Conservation (phyloP, 2,888 invertebrate species). For the Dasypogon diadema region DNA sequence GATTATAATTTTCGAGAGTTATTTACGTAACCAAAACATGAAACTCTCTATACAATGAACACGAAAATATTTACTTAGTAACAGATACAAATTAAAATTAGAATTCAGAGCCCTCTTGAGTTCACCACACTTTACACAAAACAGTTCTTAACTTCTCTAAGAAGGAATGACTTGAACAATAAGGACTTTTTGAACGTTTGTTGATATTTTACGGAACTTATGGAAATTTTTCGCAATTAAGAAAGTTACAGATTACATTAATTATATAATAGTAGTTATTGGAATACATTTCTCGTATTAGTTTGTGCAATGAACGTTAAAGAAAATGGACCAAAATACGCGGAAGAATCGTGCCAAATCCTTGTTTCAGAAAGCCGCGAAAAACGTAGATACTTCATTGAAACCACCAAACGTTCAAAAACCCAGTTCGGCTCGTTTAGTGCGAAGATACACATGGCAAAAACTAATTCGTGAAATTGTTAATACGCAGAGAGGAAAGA, state of each 20-base stretch:
- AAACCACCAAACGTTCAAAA: constrained; percentile 27
- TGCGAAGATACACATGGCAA: constrained; percentile 68
- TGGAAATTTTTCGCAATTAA: too few relatives aligned
- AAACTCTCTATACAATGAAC: constrained; percentile 13
- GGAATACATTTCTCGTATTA: too few relatives aligned
- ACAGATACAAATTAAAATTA: not conserved
- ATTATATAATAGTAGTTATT: too few relatives aligned
- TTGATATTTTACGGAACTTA: not conserved
- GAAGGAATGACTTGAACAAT: constrained; percentile 18
- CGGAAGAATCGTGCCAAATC: constrained; percentile 54
- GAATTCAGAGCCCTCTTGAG: not conserved
- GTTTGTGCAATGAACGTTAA: constrained; percentile 4
- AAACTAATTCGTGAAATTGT: constrained; percentile 73
- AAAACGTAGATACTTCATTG: constrained; percentile 64
- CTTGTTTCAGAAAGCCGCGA: constrained; percentile 69
- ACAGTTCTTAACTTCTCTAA: constrained; percentile 17
- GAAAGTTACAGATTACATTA: too few relatives aligned
- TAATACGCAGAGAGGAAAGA: constrained; percentile 86
- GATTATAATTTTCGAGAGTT: constrained; percentile 42
- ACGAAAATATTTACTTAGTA: constrained; percentile 23
- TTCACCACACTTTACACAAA: constrained; percentile 9
- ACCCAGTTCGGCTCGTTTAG: constrained; percentile 53
- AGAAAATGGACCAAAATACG: constrained; percentile 24
- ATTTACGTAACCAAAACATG: constrained; percentile 55
- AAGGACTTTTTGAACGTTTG: constrained; percentile 24